Evolutionary conservation across 2,113 vertebrate species (phyloP), one percentile per base, ranked within the genome.

Genomic region (Eira barbara): DNA sequence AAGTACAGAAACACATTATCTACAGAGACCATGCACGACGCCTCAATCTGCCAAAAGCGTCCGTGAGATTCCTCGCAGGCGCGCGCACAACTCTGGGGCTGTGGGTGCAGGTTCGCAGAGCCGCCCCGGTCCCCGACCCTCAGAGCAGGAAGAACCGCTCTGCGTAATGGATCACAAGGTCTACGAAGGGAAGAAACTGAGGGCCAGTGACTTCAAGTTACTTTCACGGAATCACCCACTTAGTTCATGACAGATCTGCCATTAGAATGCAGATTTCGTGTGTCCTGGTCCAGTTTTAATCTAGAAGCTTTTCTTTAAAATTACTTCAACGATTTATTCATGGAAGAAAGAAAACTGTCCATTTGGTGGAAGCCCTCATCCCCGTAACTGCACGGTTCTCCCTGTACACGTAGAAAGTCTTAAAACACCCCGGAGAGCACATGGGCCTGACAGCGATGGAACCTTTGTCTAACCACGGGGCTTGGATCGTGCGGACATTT

Each of bases 391-490:
- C 97, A 91, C 97, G 96, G 94, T 97, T 97, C 86, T 90, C 74
- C 95, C 86, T 29, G 34, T 20, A 61, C 55, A 73, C 94, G 91
- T n/a, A 67, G 36, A 92, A 31, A 93, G 91, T 96, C 96, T 97
- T 96, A 97, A 98, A 97, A 98, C 97, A 98, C 0, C 94, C 93
- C 92, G 84, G 95, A 95, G 96, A 95, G 73, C 25, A 97, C 89
- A 95, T 95, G 92, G 85, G 55, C 78, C 86, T 59, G 36, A 92
- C 69, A 69, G 89, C 74, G 85, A 95, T 87, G 67, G 96, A 82
- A 49, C 82, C 94, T 97, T 93, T 80, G 69, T 97, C 67, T 97
- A 93, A 97, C 96, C 91, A 92, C 57, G 94, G 92, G 92, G 86
- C 91, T 94, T 34, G 13, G 39, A 96, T 61, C 85, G 86, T 96